Evolutionary conservation across 1,140 invertebrate species (phyloP).

Genomic region (Drosophila kohkoa): DNA sequence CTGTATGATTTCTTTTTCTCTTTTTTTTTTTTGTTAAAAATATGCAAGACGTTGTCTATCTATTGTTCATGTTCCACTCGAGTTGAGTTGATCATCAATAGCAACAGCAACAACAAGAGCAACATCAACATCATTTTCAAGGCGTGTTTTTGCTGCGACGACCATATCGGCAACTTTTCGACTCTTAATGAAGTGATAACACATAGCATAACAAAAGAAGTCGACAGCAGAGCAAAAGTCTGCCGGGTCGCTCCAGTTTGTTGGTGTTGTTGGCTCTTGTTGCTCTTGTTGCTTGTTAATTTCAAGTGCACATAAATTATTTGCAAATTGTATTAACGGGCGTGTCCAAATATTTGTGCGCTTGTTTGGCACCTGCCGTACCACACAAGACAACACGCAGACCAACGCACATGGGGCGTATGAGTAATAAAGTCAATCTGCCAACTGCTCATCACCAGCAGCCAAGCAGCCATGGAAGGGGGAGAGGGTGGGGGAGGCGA

Average conservation of each 20-base stretch:
- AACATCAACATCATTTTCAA: constrained; percentile 1
- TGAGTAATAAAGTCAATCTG: constrained; percentile 81
- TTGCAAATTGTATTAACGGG: constrained; percentile 66
- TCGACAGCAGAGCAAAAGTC: constrained; percentile 18
- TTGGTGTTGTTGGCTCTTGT: constrained; percentile 7
- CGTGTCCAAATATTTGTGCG: constrained; percentile 60
- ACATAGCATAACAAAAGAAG: not conserved
- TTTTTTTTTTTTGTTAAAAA: not conserved
- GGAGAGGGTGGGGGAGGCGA: constrained; percentile 1
- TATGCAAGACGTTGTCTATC: constrained; percentile 17
- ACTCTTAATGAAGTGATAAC: constrained; percentile 73
- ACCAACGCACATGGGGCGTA: constrained; percentile 59
- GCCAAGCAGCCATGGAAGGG: not conserved
- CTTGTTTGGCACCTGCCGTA: constrained; percentile 72
- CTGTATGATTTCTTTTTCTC: constrained; percentile 19
- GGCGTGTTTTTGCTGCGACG: constrained; percentile 11
- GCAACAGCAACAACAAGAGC: no score
- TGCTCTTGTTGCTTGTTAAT: constrained; percentile 40
- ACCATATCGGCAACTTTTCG: constrained; percentile 44
- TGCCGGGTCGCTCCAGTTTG: constrained; percentile 50
- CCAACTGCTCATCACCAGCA: constrained; percentile 41
- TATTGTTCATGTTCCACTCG: constrained; percentile 3
- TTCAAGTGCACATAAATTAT: constrained; percentile 59
- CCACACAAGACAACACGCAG: constrained; percentile 27
- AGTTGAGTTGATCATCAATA: no score